Base-by-base conservation (phyloP, 2,113 vertebrate species). In the Pterocles burchelli region DNA sequence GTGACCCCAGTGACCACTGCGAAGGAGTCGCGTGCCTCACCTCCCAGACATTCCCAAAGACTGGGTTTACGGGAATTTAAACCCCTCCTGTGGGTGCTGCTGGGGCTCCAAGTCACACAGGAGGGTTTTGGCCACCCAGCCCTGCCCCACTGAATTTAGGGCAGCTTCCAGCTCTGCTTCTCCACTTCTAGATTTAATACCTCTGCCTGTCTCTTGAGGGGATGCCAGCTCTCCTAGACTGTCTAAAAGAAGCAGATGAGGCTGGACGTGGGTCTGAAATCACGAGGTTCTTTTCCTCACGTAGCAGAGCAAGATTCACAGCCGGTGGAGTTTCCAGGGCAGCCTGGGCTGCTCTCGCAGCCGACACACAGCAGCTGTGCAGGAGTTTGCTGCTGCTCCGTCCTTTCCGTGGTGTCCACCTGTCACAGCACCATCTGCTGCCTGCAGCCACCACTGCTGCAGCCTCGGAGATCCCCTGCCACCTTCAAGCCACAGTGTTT, bases 231-330 rank as follows among this genome's bases (percentile, higher is more conserved):
- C 61, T 38, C 41, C 45, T 28, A 22, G 13, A 33, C 33, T 24
- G 51, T 41, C 31, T 45, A 20, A 48, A 74, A 12, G 21, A 29
- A 65, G 43, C 55, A 66, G 76, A 17, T 33, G 59, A 51, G 33
- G 45, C 26, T 81, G 65, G 14, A 18, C 1, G 1, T 33, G 24
- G 12, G 7, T 77, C 66, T 74, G 81, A 87, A 80, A 52, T 8
- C 2, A 0, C 1, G 0, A 43, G n/a, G 46, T 33, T 80, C 15
- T 0, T 67, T 51, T 54, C 55, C 38, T 62, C 25, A 16, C 5
- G 17, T 14, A 52, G 67, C 68, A 92, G 48, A 71, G 61, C 31
- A 71, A 66, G 57, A 16, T 49, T 80, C 45, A 7, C 8, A 24
- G 49, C 67, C 11, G 1, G 3, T 3, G 2, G 75, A 54, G n/a